These are phyloP conservation scores for Corythucha ciliata DNA, from an alignment of 2,888 invertebrate species.

Conservation along the genomic window DNA sequence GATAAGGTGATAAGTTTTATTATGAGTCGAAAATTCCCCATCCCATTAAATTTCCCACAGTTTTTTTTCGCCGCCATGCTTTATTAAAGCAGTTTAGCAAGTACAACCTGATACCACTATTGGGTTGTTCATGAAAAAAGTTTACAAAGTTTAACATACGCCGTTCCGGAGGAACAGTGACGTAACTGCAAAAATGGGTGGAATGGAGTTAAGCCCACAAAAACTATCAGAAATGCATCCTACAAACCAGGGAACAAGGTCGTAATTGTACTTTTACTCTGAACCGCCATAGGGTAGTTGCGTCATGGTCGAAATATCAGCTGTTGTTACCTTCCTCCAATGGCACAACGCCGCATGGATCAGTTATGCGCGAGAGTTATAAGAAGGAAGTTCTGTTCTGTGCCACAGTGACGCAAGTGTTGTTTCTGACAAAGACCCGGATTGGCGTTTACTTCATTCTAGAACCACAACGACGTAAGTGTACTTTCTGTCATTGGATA, in stretches of 20 bases:
- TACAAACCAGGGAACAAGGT: background rate
- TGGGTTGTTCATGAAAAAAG: too few species aligned
- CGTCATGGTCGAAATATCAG: slow-evolving; percentile 7
- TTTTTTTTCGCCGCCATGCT: too few species aligned
- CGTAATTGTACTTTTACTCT: slow-evolving; percentile 9
- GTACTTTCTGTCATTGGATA: slow-evolving; percentile 9
- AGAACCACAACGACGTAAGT: slow-evolving; percentile 14
- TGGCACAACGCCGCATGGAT: too few species aligned
- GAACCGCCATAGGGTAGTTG: slow-evolving; percentile 12
- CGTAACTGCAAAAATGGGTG: slow-evolving; percentile 11
- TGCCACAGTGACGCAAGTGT: slow-evolving; percentile 6
- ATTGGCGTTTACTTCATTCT: background rate
- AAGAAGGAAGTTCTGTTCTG: slow-evolving; percentile 12
- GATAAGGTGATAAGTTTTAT: too few species aligned
- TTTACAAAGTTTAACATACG: too few species aligned
- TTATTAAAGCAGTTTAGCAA: too few species aligned
- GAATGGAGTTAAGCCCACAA: background rate
- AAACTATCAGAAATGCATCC: slow-evolving; percentile 7
- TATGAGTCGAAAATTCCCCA: too few species aligned
- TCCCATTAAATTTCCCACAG: too few species aligned
- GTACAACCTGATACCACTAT: too few species aligned
- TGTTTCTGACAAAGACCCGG: background rate
- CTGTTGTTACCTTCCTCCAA: slow-evolving; percentile 7
- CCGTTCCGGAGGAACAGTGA: slow-evolving; percentile 14
- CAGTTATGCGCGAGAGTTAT: too few species aligned